Conservation (phyloP, 2,888 invertebrate genomes). For the Amblyjoppa proteus region DNA sequence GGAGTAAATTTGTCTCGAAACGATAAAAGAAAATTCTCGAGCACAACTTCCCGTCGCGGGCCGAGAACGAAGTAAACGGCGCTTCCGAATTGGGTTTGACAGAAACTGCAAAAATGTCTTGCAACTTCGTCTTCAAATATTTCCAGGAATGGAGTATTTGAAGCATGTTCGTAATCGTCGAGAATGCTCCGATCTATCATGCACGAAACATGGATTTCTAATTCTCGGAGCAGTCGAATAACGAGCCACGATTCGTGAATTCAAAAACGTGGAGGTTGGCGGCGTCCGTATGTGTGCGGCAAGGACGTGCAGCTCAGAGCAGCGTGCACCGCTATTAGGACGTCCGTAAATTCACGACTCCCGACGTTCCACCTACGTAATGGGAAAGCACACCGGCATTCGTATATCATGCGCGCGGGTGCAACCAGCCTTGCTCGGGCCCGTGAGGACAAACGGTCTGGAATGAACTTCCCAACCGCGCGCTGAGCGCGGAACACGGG, state of each 20-base stretch:
- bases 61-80: slow-evolving; percentile 60
- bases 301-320: slow-evolving; percentile 12
- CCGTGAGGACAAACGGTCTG: slow-evolving; percentile 50
- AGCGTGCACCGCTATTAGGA: slow-evolving; percentile 22
- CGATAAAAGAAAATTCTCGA: slow-evolving; percentile 1
- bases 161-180: neutral
- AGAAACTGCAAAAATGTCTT: slow-evolving; percentile 27
- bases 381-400: slow-evolving; percentile 32
- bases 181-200: slow-evolving; percentile 8
- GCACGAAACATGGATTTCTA: slow-evolving; percentile 44
- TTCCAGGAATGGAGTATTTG: slow-evolving; percentile 55
- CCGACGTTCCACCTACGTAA: slow-evolving; percentile 32
- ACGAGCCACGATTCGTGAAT: neutral
- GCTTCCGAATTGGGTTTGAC: slow-evolving; percentile 52
- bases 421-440: slow-evolving; percentile 9
- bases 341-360: slow-evolving; percentile 32
- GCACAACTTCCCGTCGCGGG: neutral
- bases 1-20: too few species aligned
- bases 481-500: neutral
- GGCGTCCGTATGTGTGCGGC: slow-evolving; percentile 1
- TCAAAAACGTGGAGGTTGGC: neutral
- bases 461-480: slow-evolving; percentile 35
- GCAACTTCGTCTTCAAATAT: slow-evolving; percentile 44
- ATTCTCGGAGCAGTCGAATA: slow-evolving; percentile 37
- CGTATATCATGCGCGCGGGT: slow-evolving; percentile 53